Evolutionary conservation across 1,140 invertebrate genomes (phyloP).

Genomic region (Epicauta chinensis): DNA sequence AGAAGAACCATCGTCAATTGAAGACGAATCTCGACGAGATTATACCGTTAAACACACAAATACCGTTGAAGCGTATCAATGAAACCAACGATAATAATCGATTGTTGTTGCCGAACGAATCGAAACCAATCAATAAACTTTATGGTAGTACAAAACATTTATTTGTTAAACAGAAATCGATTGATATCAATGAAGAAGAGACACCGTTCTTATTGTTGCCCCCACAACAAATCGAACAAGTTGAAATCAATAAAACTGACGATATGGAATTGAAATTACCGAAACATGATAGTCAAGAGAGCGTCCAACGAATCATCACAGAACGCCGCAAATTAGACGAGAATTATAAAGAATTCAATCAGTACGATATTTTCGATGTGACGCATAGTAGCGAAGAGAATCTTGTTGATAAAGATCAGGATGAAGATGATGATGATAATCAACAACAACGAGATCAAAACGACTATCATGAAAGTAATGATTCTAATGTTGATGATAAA

Average conservation of each 20-base stretch:
- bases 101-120: constrained; percentile 29
- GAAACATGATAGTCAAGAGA: constrained; percentile 40
- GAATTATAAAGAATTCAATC: constrained; percentile 35
- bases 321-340: constrained; percentile 39
- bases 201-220: constrained; percentile 34
- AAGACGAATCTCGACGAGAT: constrained; percentile 32
- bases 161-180: constrained; percentile 37
- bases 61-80: constrained; percentile 21
- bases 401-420: constrained; percentile 21
- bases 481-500: constrained; percentile 10
- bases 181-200: constrained; percentile 26
- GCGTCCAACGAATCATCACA: constrained; percentile 38
- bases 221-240: constrained; percentile 7
- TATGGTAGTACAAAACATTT: constrained; percentile 44
- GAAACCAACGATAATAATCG: constrained; percentile 25
- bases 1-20: constrained; percentile 18
- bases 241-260: constrained; percentile 10
- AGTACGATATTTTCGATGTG: constrained; percentile 38
- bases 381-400: constrained; percentile 33
- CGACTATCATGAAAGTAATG: constrained; percentile 14
- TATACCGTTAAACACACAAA: constrained; percentile 13
- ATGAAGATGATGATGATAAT: constrained; percentile 6
- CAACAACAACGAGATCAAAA: constrained; percentile 14
- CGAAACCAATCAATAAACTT: constrained; percentile 34
- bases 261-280: constrained; percentile 23